Base-by-base conservation (phyloP, 2,888 invertebrate genomes). In the Dorcus parallelipipedus region DNA sequence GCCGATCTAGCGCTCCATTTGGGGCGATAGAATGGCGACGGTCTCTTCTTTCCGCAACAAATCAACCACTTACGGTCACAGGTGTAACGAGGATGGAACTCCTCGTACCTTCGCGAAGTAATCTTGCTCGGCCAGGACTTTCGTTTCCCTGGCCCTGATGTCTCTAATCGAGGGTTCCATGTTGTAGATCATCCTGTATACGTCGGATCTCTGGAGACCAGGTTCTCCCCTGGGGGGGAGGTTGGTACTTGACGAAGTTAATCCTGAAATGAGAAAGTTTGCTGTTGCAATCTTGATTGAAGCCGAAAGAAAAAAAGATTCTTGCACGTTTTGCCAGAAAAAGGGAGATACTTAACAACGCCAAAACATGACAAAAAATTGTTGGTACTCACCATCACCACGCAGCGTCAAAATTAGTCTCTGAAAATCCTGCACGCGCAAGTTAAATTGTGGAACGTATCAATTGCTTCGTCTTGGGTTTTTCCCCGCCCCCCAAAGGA, bases 201-300 rank as follows among this genome's bases (percentile, higher is more conserved):
- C 91, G 74, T 90, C 91, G 58, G 92, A 92, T 70, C 87, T 82
- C 77, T 89, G 86, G 65, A 91, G 82, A 75, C 88, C 71, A 89
- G 81, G 61, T 85, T 86, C 51, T 87, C 86, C n/a, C n/a, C n/a
- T n/a, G n/a, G 60, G 90, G 87, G 33, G 89, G 88, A 71, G 91
- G 91, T 74, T 92, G 89, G 79, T 90, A 93, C 78, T 94, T 94
- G 83, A 92, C 86, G 78, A 95, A 95, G 82, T 95, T 94, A 58
- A 95, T 91, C 75, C 95, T 94, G 79, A n/a, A 71, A 72, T 59
- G 50, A 60, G 58, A 52, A 43, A 50, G 43, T 49, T 49, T 52
- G 26, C 26, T 33, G n/a, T n/a, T n/a, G n/a, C n/a, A n/a, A n/a
- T n/a, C n/a, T n/a, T n/a, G n/a, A n/a, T n/a, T 14, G 1, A 1